These are phyloP conservation scores for Catocala fraxini DNA, from an alignment of 2,888 invertebrate species.

Conservation along the genomic window DNA sequence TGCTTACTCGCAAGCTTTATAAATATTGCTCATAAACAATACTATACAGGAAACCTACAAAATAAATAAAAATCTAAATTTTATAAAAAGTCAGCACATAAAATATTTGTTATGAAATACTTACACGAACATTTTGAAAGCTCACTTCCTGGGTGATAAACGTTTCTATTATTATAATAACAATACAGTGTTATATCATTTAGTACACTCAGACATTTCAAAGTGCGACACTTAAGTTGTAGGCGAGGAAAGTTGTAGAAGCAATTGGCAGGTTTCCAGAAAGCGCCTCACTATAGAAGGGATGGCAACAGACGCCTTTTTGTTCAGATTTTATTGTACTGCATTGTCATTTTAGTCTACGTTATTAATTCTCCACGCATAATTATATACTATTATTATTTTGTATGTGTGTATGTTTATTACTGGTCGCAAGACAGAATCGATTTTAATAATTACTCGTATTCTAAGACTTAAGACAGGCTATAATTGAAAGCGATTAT, in stretches of 20 bases:
- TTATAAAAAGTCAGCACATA: no score
- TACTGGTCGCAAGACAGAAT: no score
- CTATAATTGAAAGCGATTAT: no score
- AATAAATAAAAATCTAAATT: no score
- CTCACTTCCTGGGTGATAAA: background rate
- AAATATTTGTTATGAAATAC: no score
- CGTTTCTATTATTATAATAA: background rate
- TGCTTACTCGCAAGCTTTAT: no score
- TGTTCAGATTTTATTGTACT: slow-evolving; percentile 50
- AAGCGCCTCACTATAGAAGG: slow-evolving; percentile 45
- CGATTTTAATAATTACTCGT: no score
- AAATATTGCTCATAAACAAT: no score
- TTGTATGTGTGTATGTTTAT: no score
- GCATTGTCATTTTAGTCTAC: slow-evolving; percentile 35
- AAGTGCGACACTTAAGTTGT: slow-evolving; percentile 54
- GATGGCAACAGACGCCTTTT: slow-evolving; percentile 54
- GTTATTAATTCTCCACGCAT: slow-evolving; percentile 33
- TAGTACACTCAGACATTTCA: slow-evolving; percentile 34
- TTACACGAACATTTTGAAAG: no score
- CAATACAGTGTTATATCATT: slow-evolving; percentile 13
- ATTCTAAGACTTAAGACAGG: no score
- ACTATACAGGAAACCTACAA: no score
- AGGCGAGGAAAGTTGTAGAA: slow-evolving; percentile 50
- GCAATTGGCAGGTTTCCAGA: slow-evolving; percentile 59
- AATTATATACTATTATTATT: background rate